Evolutionary conservation across 2,888 invertebrate species (phyloP).

Genomic region (Dorcus hopei): DNA sequence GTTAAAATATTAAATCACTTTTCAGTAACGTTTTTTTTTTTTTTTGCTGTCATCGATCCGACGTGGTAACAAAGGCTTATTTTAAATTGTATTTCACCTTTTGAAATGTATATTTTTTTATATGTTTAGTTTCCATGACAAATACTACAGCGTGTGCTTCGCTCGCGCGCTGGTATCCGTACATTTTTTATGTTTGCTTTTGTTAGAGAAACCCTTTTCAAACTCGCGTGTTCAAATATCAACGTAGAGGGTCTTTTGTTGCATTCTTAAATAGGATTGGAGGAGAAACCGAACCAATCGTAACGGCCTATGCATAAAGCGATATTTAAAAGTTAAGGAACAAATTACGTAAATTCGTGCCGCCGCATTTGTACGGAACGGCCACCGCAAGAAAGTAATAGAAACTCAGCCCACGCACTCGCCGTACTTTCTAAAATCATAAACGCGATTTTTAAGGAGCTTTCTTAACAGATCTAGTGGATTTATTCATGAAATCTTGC

Average conservation of each 20-base stretch:
- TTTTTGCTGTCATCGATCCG: neutral
- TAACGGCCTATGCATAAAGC: slow-evolving; percentile 7
- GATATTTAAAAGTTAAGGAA: neutral
- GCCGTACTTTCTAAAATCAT: neutral
- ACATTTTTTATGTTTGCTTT: slow-evolving; percentile 5
- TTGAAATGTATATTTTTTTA: neutral
- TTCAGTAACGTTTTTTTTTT: neutral
- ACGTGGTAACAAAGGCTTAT: neutral
- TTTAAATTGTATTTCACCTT: neutral
- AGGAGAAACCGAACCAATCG: slow-evolving; percentile 11
- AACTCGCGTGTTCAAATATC: slow-evolving; percentile 15
- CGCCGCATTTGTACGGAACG: neutral
- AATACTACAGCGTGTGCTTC: slow-evolving; percentile 5
- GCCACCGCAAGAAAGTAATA: neutral
- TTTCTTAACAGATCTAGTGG: neutral
- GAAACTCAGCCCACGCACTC: slow-evolving; percentile 1
- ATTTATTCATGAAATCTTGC: slow-evolving; percentile 32
- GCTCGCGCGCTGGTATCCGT: slow-evolving; percentile 1
- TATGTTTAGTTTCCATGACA: slow-evolving; percentile 2
- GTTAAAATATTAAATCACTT: neutral
- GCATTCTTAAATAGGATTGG: slow-evolving; percentile 16
- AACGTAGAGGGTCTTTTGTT: slow-evolving; percentile 5
- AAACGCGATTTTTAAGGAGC: neutral
- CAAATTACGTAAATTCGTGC: neutral
- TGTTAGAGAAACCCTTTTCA: slow-evolving; percentile 10